Evolutionary conservation across 2,797 vertebrate species (phyloP), one percentile per base, ranked within the genome.

Genomic region (Rhinatrema bivittatum): DNA sequence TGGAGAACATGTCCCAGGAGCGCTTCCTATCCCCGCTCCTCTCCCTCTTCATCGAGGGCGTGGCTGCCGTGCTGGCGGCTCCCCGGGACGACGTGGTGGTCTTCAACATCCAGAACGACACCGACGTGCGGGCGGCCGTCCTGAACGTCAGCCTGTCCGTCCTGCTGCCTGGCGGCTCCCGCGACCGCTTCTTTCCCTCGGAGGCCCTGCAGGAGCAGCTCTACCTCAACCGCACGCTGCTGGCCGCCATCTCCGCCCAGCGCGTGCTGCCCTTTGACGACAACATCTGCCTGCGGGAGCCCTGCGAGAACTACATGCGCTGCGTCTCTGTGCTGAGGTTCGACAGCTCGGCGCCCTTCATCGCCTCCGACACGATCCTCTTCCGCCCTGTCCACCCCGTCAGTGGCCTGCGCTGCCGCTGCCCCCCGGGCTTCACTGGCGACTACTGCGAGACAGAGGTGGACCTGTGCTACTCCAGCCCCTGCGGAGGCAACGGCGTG

Each of bases 271-370:
- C 94, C 16, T 98, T 98, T 9, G 94, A 98, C 2, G 94, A 98
- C 84, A 97, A 98, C 68, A 88, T 98, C 70, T 98, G 94, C 70
- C 80, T 98, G 30, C 86, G 94, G 0, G 94, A 98, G 67, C 94
- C 94, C 1, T 97, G 94, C 4, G 92, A 97, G 79, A 97, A 97
- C 79, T 98, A 97, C 82, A 91, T 97, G 94, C 91, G 91, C 79
- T 97, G 94, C 3, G 91, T 98, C 53, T 94, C 94, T 0, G 94
- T 97, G 58, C 77, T 97, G 33, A 90, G 89, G 66, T 98, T 98
- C 2, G 91, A 97, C 81, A 95, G 93, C 64, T 84, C 94, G 1
- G 93, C 94, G 1, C 94, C 94, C 4, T 98, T 98, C 29, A 86
- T 97, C 1, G 70, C 90, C 1, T 98, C 94, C 0, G 86, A 92